Conservation (phyloP, 2,888 invertebrate species). For the Cosmorhoe ocellata region DNA sequence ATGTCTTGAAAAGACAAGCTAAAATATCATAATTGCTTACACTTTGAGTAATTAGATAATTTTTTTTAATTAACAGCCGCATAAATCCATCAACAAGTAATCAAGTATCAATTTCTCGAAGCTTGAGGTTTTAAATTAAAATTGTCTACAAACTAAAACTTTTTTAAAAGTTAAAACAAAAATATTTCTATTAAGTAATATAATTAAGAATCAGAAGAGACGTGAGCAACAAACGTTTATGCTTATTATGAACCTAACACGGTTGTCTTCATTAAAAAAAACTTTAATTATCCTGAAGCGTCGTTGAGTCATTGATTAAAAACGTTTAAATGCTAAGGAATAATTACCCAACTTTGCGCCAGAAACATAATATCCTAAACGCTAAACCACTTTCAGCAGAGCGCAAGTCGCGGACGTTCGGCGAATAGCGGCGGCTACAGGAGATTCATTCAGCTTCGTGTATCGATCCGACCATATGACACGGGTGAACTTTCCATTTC, state of each 20-base stretch:
- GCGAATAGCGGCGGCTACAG: slow-evolving; percentile 27
- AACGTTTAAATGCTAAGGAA: slow-evolving; percentile 5
- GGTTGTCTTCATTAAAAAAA: too few species aligned
- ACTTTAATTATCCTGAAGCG: too few species aligned
- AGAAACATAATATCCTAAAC: slow-evolving; percentile 10
- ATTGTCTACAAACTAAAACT: too few species aligned
- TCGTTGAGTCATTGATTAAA: background rate
- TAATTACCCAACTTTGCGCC: slow-evolving; percentile 24
- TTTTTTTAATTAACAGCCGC: too few species aligned
- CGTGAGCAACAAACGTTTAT: slow-evolving; percentile 17
- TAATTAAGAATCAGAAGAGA: slow-evolving; percentile 1
- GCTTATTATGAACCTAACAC: slow-evolving; percentile 15
- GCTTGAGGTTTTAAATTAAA: too few species aligned
- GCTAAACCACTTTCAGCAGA: slow-evolving; percentile 21
- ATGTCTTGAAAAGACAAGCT: too few species aligned
- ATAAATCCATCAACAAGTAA: too few species aligned
- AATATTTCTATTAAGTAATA: too few species aligned
- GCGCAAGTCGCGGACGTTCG: slow-evolving; percentile 21
- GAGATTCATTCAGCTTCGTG: slow-evolving; percentile 62
- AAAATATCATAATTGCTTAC: too few species aligned
- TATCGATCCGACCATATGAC: slow-evolving; percentile 68
- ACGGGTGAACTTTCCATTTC: slow-evolving; percentile 72
- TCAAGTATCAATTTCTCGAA: too few species aligned
- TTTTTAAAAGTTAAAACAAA: too few species aligned
- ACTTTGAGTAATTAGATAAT: too few species aligned